Evolutionary conservation across 2,888 invertebrate genomes (phyloP).

Genomic region (Deroplatys truncata): DNA sequence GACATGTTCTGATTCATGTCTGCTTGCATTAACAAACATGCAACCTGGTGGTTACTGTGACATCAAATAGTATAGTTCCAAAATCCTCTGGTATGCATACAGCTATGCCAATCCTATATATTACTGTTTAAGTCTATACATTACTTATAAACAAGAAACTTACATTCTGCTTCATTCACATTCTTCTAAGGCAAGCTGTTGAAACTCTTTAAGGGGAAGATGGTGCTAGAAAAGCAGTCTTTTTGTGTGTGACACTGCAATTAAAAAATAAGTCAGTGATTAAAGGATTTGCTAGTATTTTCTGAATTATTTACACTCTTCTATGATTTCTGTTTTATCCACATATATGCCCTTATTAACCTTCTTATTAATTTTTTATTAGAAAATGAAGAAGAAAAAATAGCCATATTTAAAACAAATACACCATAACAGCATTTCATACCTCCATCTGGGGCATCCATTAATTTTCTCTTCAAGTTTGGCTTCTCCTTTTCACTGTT

Average conservation of each 20-base stretch:
- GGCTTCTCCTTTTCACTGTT: conserved; percentile 61
- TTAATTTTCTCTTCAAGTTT: conserved; percentile 70
- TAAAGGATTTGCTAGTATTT: background rate
- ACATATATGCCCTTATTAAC: background rate
- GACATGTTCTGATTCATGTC: too few relatives aligned
- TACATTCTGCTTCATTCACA: background rate
- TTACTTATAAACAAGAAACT: background rate
- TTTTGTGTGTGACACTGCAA: conserved; percentile 2
- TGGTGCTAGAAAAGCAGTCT: background rate
- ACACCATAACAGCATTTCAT: background rate
- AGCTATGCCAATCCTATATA: too few relatives aligned
- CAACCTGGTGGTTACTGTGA: too few relatives aligned
- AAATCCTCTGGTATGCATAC: too few relatives aligned
- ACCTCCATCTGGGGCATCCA: conserved; percentile 65
- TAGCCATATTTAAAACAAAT: too few relatives aligned
- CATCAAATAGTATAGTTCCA: too few relatives aligned
- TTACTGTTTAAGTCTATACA: background rate
- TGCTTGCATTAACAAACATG: too few relatives aligned
- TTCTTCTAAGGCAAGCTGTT: background rate
- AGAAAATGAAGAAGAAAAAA: background rate
- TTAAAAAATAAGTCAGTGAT: background rate
- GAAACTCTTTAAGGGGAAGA: background rate
- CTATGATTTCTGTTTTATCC: background rate
- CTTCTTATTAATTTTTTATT: background rate
- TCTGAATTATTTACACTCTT: too few relatives aligned